Conservation (phyloP, 2,113 vertebrate species). For the Ageneiosus marmoratus region DNA sequence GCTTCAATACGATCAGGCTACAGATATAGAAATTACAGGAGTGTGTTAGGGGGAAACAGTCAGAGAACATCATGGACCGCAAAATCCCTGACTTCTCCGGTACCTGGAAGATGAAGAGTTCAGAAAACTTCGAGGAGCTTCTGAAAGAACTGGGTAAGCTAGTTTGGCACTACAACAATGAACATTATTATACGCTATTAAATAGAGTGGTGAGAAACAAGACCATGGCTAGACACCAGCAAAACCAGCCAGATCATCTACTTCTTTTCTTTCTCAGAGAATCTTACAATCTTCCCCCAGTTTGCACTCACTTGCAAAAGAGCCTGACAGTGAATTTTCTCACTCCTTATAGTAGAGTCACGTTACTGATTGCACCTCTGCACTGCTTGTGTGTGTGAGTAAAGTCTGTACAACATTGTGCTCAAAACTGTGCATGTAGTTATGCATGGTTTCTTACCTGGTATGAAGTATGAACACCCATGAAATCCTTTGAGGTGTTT, state of each 20-base stretch:
- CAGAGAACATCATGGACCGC: slow-evolving; percentile 65
- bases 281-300: slow-evolving; percentile 17
- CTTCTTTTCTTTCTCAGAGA: slow-evolving; percentile 35
- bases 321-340: background rate
- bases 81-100: slow-evolving; percentile 85
- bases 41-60: background rate
- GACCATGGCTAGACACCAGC: background rate
- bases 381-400: slow-evolving; percentile 4
- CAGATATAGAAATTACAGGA: background rate
- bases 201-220: background rate
- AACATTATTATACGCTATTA: background rate
- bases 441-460: slow-evolving; percentile 32
- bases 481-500: slow-evolving; percentile 7
- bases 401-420: slow-evolving; percentile 12
- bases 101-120: slow-evolving; percentile 73
- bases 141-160: slow-evolving; percentile 85
- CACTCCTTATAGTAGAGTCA: background rate
- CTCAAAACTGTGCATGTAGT: background rate
- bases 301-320: background rate
- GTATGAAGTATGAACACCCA: background rate
- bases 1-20: background rate
- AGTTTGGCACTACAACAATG: slow-evolving; percentile 28
- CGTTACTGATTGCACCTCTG: background rate
- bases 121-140: slow-evolving; percentile 91
- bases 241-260: background rate